These are phyloP conservation scores for Coluber constrictor DNA, from an alignment of 2,797 vertebrate genomes.

Conservation along the genomic window DNA sequence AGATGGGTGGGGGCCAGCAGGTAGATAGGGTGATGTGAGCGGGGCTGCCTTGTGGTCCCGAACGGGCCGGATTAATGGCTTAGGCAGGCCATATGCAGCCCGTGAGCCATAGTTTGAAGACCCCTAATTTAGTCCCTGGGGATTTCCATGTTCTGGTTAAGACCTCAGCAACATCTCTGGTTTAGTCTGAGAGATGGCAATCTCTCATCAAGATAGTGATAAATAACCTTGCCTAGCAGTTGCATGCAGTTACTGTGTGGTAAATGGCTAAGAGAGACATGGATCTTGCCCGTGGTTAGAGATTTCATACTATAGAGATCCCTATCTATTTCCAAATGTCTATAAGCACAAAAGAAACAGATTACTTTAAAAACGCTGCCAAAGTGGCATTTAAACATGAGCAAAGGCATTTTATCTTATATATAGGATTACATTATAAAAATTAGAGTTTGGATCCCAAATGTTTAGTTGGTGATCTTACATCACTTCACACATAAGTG, in stretches of 20 bases:
- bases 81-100: too few species aligned
- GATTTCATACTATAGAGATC: not conserved
- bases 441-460: not conserved
- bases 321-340: not conserved
- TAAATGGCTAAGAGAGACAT: not conserved
- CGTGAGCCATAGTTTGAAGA: too few species aligned
- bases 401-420: not conserved
- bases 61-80: too few species aligned
- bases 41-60: too few species aligned
- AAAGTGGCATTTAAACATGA: not conserved
- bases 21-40: too few species aligned
- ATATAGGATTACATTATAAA: not conserved
- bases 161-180: not conserved
- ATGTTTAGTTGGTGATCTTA: not conserved
- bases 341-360: not conserved
- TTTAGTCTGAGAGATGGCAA: not conserved
- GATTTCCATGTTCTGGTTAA: not conserved
- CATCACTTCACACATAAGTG: not conserved
- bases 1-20: too few species aligned
- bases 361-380: not conserved
- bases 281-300: not conserved
- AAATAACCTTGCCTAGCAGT: not conserved
- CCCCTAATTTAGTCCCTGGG: not conserved
- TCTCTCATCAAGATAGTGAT: not conserved
- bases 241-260: not conserved